Evolutionary conservation across 2,888 invertebrate species (phyloP), one percentile per base, ranked within the genome.

Genomic region (Tiliacea aurago): DNA sequence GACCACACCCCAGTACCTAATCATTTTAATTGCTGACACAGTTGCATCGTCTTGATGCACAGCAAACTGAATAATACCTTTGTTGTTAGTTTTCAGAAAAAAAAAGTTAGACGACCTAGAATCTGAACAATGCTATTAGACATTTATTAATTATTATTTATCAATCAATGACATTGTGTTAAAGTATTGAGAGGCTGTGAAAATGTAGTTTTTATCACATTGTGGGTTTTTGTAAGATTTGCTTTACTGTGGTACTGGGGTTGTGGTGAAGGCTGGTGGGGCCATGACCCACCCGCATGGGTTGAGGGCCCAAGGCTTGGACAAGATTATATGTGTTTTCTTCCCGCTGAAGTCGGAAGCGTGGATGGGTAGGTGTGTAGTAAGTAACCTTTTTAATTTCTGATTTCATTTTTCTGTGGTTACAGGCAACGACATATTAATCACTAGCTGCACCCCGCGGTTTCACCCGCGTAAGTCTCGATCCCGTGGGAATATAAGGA

Each of bases 11-110:
- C 59, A 81, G 69, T 85, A 86, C 89, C 91, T 93, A 94, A 95
- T 95, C 93, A 94, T 93, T 94, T 93, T 95, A 95, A 95, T 95
- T 94, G 88, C 94, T 92, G 93, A 89, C 94, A 94, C 93, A 95
- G 94, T 94, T 94, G 93, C 92, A 91, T 88, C 90, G 87, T 91
- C 91, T 89, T 88, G 90, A 90, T 92, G 91, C 90, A 91, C 91
- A 91, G 90, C 86, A 90, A 91, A 91, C 90, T 90, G 90, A 91
- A 92, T 93, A 92, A 93, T 91, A 91, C 92, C 91, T 93, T 94
- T 94, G 93, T 94, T 94, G 93, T 85, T 84, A 83, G 82, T 82
- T 88, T 87, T 87, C 85, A 82, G 81, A 84, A 88, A 86, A 88
- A 86, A 92, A 92, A 92, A 91, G 89, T 86, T 84, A 80, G 80